Evolutionary conservation across 2,888 invertebrate species (phyloP), one percentile per base, ranked within the genome.

Genomic region (Torymus texanus): DNA sequence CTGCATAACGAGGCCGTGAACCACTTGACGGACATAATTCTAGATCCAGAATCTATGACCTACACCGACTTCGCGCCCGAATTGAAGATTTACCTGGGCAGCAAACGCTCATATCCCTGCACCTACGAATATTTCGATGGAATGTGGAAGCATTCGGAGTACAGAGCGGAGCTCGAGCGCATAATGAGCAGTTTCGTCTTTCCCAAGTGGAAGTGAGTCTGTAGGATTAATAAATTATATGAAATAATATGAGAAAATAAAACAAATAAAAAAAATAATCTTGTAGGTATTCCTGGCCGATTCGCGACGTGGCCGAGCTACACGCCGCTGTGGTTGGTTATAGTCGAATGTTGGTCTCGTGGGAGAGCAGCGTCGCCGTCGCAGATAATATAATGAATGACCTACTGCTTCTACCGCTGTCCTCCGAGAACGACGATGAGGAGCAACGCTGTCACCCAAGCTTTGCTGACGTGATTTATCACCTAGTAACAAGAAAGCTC

Each of bases 1-100:
- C 90, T 95, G 67, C 95, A 94, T 85, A 96, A 96, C 86, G 92
- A 92, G 83, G 94, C 94, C 29, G 92, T 96, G 24, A 91, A 92
- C 67, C 93, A 93, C 84, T 88, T 95, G 67, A 92, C 92, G 58
- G 88, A 92, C 62, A 92, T 94, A 68, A 90, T 94, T 53, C 91
- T 93, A 51, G 92, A 94, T 87, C 91, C 92, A 82, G 92, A 93
- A 82, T 90, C 93, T 58, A 91, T 92, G 11, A 92, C 93, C 82
- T 93, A 93, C 83, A 92, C 93, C 0, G 91, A 92, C 84, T 94
- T 95, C 88, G 93, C 95, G 0, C 88, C 92, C 21, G 94, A 95
- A 85, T 92, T 96, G 78, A 92, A 91, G 78, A 86, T 90, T 58
- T 93, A 92, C 89, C 88, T 93, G 74, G 90, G 92, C 82, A 84